Conservation (phyloP, 2,797 vertebrate species). For the Phalanger gymnotis region DNA sequence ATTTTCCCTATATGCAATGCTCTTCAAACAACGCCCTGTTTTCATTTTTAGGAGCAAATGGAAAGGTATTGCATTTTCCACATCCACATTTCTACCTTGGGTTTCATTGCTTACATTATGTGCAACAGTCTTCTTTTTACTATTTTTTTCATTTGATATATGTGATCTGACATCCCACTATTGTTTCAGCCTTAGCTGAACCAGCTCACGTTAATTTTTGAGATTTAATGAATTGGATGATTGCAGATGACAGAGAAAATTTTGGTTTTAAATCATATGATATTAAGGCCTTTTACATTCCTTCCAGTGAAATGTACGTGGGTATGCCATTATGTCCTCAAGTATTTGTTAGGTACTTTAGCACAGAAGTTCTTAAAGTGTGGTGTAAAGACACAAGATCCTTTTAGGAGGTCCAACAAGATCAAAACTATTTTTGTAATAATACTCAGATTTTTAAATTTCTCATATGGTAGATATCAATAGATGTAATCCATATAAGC, state of each 20-base stretch:
- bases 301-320: slow-evolving; percentile 39
- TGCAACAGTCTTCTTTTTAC: background rate
- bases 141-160: background rate
- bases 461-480: background rate
- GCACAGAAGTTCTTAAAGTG: background rate
- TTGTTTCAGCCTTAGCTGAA: slow-evolving; percentile 20
- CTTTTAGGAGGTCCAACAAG: background rate
- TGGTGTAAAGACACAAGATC: background rate
- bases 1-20: slow-evolving; percentile 11
- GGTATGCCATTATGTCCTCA: slow-evolving; percentile 15
- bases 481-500: background rate
- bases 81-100: background rate
- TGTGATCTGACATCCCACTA: background rate
- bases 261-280: background rate
- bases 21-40: background rate
- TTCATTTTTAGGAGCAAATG: slow-evolving; percentile 43
- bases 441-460: background rate
- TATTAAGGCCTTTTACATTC: slow-evolving; percentile 37
- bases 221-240: slow-evolving; percentile 2
- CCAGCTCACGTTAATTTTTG: slow-evolving; percentile 31
- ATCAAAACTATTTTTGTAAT: background rate
- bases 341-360: slow-evolving; percentile 45
- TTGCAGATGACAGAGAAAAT: slow-evolving; percentile 42
- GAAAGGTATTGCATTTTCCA: background rate
- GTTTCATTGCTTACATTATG: background rate